Evolutionary conservation across 1,140 invertebrate species (phyloP), one percentile per base, ranked within the genome.

Genomic region (Pseudomyrmex gracilis): DNA sequence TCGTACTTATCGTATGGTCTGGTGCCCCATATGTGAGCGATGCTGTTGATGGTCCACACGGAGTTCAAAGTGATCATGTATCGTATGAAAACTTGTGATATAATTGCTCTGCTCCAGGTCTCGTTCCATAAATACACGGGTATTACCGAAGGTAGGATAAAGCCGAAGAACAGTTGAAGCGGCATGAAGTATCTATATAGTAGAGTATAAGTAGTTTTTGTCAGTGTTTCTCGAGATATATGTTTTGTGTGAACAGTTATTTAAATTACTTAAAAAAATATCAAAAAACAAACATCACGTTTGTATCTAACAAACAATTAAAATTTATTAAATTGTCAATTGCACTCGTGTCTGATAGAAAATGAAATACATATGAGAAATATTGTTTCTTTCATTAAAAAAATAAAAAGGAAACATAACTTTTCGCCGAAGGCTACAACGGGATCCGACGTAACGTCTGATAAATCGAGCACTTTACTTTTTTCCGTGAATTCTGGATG

Each of bases 11-110:
- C 96, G 89, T 97, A 97, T 0, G 97, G 97, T 88, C 95, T 95
- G 66, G 94, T 94, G 24, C 97, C 97, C 92, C 95, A 97, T 80
- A 96, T 95, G 91, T 97, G 97, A 17, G 97, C 97, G 24, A 95
- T 95, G 89, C 96, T 97, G 92, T 98, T 98, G 8, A 98, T 96
- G 22, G 96, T 93, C 96, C 97, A 97, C 1, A 97, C 97, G 51
- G 94, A 93, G 91, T 98, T 96, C n/a, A 97, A 94, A 3, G 93
- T 94, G 10, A 95, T 82, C 12, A 94, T 93, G 91, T 97, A 97
- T 34, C 97, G 94, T 15, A 96, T 91, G 15, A 97, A 88, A 1
- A 92, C 94, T 53, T 95, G 90, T 0, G 96, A 90, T 85, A 96
- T 95, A 88, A 96, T 96, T 91, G 91, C 94, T 53, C 93, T 94